phyloP scores from a whole-genome alignment of 1,140 invertebrate species.

The Eupeodes corollae region DNA sequence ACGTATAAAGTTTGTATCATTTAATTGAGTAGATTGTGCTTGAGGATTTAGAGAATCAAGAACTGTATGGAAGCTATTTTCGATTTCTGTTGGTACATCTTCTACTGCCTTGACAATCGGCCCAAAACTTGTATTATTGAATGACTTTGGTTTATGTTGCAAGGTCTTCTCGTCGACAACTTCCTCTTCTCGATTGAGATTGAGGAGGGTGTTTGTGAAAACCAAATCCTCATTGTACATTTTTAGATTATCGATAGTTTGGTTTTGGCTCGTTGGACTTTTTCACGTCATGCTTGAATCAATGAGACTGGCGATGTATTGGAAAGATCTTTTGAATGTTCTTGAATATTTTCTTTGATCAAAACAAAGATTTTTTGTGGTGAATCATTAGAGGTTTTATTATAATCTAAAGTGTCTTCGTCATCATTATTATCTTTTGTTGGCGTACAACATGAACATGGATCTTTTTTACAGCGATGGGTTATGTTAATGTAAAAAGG shows the following conservation, averaged over 20 bases:
- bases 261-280: conserved; percentile 23
- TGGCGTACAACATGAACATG: background rate
- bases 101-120: background rate
- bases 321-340: conserved; percentile 15
- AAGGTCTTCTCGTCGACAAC: background rate
- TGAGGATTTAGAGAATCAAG: conserved; percentile 4
- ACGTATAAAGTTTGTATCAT: conserved; percentile 3
- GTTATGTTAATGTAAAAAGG: conserved; percentile 36
- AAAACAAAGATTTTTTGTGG: conserved; percentile 21
- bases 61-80: conserved; percentile 25
- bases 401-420: too few species aligned
- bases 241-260: conserved; percentile 19
- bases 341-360: conserved; percentile 24
- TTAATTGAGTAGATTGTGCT: background rate
- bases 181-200: conserved; percentile 3
- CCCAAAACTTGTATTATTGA: background rate
- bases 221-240: conserved; percentile 22
- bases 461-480: conserved; percentile 18
- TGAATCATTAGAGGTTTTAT: background rate
- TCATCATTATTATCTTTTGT: background rate
- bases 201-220: conserved; percentile 12
- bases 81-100: background rate
- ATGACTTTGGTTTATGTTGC: background rate
- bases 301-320: conserved; percentile 16
- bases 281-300: conserved; percentile 30